Percentiles rank a stretch among this genome's conserved stretches.
Evolutionary conservation across 2,797 vertebrate genomes (phyloP).

Genomic region (Mormyrops attenuatus): DNA sequence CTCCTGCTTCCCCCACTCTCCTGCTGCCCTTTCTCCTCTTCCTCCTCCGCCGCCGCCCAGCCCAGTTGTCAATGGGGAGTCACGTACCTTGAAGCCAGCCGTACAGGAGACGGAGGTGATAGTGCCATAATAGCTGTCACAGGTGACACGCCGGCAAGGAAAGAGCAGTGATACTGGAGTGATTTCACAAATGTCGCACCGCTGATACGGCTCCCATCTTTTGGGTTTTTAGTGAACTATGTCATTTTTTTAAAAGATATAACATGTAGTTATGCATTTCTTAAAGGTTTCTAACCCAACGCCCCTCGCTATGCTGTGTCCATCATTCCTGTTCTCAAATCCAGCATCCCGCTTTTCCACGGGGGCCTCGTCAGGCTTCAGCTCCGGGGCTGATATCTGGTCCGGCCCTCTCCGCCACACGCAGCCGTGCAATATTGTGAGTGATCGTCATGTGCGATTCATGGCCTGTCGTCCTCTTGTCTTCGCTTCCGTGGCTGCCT

Average conservation of each 20-base stretch:
- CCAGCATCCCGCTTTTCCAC: background rate
- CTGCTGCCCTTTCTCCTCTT: background rate
- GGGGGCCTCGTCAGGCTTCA: background rate
- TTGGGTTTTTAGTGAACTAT: background rate
- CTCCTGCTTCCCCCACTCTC: background rate
- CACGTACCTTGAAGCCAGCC: background rate
- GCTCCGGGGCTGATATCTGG: slow-evolving; percentile 27
- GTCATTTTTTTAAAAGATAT: background rate
- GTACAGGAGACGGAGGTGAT: background rate
- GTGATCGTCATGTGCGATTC: background rate
- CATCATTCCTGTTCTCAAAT: background rate
- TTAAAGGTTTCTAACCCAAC: background rate
- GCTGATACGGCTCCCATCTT: background rate
- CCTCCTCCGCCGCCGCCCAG: background rate
- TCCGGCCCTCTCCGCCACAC: slow-evolving; percentile 16
- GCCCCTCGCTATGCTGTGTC: background rate
- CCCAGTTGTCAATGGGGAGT: background rate
- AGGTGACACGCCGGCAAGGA: background rate
- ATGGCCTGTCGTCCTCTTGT: background rate
- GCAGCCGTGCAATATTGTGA: no score
- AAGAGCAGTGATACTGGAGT: background rate
- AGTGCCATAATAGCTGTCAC: background rate
- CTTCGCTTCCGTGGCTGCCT: slow-evolving; percentile 45
- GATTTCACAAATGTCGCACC: background rate
- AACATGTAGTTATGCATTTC: background rate